A percentile compares a stretch with the other conserved stretches of the same genome.
These are phyloP conservation scores for Buceros bicornis DNA, from an alignment of 2,797 vertebrate species.

Conservation along the genomic window DNA sequence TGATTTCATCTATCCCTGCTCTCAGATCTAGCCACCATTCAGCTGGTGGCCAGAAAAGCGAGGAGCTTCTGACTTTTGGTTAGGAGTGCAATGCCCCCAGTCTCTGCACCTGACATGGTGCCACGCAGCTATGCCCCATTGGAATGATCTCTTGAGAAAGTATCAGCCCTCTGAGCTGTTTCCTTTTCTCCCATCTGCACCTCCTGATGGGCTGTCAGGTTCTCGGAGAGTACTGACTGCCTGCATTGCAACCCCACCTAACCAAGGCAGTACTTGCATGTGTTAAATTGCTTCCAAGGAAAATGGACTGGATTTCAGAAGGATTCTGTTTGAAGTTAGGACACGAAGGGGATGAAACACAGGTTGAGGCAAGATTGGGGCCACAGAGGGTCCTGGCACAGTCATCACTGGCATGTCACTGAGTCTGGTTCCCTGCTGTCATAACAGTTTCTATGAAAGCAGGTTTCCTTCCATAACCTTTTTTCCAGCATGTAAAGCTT, in stretches of 20 bases:
- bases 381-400: neutral
- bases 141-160: neutral
- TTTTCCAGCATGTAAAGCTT: neutral
- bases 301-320: neutral
- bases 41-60: neutral
- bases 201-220: neutral
- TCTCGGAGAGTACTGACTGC: neutral
- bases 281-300: neutral
- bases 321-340: neutral
- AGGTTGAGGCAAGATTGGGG: neutral
- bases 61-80: neutral
- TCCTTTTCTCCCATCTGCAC: neutral
- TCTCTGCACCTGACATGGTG: neutral
- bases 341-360: neutral
- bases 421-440: neutral
- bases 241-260: neutral
- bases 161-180: neutral
- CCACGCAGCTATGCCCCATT: rapidly evolving
- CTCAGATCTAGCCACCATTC: neutral
- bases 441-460: neutral
- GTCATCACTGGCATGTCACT: neutral
- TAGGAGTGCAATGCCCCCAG: neutral
- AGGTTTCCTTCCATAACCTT: neutral
- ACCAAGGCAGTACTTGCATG: neutral
- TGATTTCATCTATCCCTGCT: neutral